These are phyloP conservation scores for Drosophila ficusphila DNA, from an alignment of 1,140 invertebrate species.

Conservation along the genomic window DNA sequence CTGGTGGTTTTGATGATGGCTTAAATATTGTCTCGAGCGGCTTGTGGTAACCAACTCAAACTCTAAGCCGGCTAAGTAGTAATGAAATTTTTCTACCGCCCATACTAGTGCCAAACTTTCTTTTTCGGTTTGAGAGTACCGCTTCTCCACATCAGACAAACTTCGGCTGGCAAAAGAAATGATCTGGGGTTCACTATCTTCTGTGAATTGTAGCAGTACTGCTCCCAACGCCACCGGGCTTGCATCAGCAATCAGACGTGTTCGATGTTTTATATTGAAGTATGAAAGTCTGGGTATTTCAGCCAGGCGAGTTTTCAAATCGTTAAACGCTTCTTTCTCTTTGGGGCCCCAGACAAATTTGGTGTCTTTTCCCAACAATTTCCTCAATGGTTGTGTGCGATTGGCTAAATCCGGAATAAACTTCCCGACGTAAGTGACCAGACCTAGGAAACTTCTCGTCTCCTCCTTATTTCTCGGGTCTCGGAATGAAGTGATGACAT, in stretches of 20 bases:
- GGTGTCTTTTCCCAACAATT: slow-evolving; percentile 12
- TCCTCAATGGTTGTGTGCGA: slow-evolving; percentile 26
- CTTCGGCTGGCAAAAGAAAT: slow-evolving; percentile 64
- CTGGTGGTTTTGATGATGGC: slow-evolving; percentile 62
- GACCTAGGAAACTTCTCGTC: slow-evolving; percentile 70
- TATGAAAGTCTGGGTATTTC: slow-evolving; percentile 27
- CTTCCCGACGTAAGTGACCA: slow-evolving; percentile 70
- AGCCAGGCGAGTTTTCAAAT: slow-evolving; percentile 28
- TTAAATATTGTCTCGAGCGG: slow-evolving; percentile 53
- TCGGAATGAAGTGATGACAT: slow-evolving; percentile 28
- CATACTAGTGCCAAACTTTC: slow-evolving; percentile 78
- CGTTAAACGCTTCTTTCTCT: slow-evolving; percentile 27
- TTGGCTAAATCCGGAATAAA: slow-evolving; percentile 62
- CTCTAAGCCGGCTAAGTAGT: slow-evolving; percentile 58
- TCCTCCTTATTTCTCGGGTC: slow-evolving; percentile 56
- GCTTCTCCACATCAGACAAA: slow-evolving; percentile 76
- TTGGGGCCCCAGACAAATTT: slow-evolving; percentile 26
- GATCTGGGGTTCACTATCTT: slow-evolving; percentile 6
- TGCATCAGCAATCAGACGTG: slow-evolving; percentile 64
- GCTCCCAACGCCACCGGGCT: slow-evolving; percentile 59
- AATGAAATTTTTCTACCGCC: slow-evolving; percentile 67
- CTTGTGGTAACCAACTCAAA: slow-evolving; percentile 83
- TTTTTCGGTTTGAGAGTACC: slow-evolving; percentile 84
- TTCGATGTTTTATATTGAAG: slow-evolving; percentile 23
- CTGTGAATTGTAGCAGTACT: slow-evolving; percentile 55